phyloP scores from a whole-genome alignment of 2,113 vertebrate genomes.

The Psephotus haematonotus region DNA sequence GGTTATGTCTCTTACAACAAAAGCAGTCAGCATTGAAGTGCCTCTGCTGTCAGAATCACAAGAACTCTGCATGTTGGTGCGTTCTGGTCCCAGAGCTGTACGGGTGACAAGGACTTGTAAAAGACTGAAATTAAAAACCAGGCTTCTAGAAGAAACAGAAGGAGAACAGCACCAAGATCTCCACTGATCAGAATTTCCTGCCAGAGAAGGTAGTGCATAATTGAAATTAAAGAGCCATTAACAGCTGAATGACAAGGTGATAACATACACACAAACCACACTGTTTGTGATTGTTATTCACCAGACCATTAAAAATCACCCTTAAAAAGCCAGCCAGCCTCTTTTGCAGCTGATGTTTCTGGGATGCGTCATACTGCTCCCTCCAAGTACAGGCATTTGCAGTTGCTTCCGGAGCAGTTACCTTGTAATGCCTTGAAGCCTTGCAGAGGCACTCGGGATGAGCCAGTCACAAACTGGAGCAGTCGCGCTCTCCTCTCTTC shows the following conservation, averaged over 20 bases:
- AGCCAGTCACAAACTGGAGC: conserved; percentile 97
- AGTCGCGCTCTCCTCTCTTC: conserved; percentile 93
- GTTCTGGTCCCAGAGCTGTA: background rate
- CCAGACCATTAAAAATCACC: background rate
- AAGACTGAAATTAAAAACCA: background rate
- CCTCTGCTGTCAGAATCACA: background rate
- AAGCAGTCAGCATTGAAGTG: background rate
- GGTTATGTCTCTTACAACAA: background rate
- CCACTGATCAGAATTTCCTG: background rate
- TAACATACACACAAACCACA: background rate
- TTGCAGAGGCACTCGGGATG: conserved; percentile 95
- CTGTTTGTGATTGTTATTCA: background rate
- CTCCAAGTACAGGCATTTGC: background rate
- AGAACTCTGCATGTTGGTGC: background rate
- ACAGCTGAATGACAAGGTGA: background rate
- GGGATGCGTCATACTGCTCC: background rate
- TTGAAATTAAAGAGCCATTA: background rate
- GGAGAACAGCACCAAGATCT: background rate
- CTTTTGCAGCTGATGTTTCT: background rate
- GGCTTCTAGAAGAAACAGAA: background rate
- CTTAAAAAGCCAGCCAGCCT: background rate
- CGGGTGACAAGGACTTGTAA: background rate
- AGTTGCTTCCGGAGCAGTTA: background rate
- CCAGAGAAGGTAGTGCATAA: background rate
- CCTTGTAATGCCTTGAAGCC: conserved; percentile 99